Evolutionary conservation across 2,797 vertebrate genomes (phyloP), one percentile per base, ranked within the genome.

Genomic region (Parauchenoglanis ngamensis): DNA sequence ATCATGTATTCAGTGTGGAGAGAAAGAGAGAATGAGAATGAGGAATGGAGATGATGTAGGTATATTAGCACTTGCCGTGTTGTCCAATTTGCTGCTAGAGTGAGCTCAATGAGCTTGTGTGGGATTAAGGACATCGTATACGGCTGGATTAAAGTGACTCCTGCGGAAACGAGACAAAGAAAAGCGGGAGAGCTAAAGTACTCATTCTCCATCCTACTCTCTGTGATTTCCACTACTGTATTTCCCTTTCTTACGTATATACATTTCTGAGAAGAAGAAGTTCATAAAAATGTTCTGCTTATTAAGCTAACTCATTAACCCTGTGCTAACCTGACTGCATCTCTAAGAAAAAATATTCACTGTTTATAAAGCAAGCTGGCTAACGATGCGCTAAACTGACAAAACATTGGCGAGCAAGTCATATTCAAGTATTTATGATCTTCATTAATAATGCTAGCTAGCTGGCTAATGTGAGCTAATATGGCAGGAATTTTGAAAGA

Each of bases 1-100:
- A 78, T 84, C 63, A 59, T 59, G 73, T 19, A 79, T 70, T 84
- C 82, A 79, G 73, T 8, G 54, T 35, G 67, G 31, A 59, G 40
- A 72, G 83, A 59, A 40, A 70, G 63, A 67, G 75, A 76, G 44
- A 17, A 83, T 63, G 72, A 87, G 86, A 78, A 78, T 40, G 59
- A 40, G 76, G 65, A 65, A 54, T 54, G 59, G 49, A 72, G 86
- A 76, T 49, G 73, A 61, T 68, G 59, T 52, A 67, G 73, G 78
- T 85, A 82, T 88, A 88, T 86, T 86, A 86, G 85, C 59, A 46
- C 80, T 15, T 40, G 79, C 73, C 67, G n/a, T 87, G 88, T 87
- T 86, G 73, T 89, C 76, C 85, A 86, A 86, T 89, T 86, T 89
- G 85, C 88, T 87, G 85, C 85, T 89, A 85, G 80, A 86, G 65